Percentiles rank a stretch among this genome's conserved stretches.
Conservation (phyloP, 2,888 invertebrate species). For the Melipona beecheii region DNA sequence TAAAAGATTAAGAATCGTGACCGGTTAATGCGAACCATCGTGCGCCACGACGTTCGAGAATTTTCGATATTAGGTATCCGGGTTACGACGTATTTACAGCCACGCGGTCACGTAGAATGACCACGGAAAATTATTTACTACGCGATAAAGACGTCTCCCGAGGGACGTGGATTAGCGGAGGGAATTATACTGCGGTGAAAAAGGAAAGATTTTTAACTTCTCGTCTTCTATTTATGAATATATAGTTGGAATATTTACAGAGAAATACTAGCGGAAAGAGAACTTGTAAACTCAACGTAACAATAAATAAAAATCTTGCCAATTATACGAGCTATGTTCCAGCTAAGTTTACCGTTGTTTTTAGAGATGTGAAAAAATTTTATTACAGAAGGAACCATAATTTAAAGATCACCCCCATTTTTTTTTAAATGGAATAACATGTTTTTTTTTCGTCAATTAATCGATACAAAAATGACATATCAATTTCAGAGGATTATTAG, state of each 20-base stretch:
- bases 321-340: not conserved
- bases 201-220: conserved; percentile 23
- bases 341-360: too few relatives aligned
- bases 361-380: too few relatives aligned
- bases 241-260: not conserved
- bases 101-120: not conserved
- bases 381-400: too few relatives aligned
- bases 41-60: conserved; percentile 35
- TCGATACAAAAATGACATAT: too few relatives aligned
- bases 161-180: not conserved
- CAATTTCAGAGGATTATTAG: too few relatives aligned
- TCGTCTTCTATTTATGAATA: not conserved
- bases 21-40: conserved; percentile 52
- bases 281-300: not conserved
- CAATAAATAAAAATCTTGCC: too few relatives aligned
- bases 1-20: conserved; percentile 59
- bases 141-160: conserved; percentile 15
- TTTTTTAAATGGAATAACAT: too few relatives aligned
- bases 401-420: too few relatives aligned
- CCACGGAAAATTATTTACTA: conserved; percentile 29
- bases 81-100: conserved; percentile 42
- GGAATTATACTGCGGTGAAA: conserved; percentile 12
- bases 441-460: too few relatives aligned
- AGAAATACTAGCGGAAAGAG: not conserved
- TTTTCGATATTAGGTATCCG: conserved; percentile 51